Evolutionary conservation across 2,888 invertebrate species (phyloP).

Genomic region (Melinaea marsaeus): DNA sequence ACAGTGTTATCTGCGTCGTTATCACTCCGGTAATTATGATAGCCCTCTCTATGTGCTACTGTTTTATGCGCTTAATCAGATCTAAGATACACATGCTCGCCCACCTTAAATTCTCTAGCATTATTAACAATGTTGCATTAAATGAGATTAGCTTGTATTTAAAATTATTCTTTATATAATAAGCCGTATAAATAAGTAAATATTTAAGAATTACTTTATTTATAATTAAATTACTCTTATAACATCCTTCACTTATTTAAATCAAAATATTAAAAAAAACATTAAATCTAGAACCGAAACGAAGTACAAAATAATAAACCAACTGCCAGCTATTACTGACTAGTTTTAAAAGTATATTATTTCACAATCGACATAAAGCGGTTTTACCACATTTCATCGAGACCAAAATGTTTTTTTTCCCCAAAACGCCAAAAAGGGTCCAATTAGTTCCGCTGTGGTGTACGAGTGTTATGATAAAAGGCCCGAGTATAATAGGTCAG

Average conservation of each 20-base stretch:
- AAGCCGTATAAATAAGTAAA: too few relatives aligned
- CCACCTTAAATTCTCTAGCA: constrained; percentile 29
- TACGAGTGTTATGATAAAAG: constrained; percentile 42
- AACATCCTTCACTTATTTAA: too few relatives aligned
- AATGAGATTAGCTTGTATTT: constrained; percentile 7
- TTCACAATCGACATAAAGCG: constrained; percentile 48
- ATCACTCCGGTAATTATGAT: constrained; percentile 35
- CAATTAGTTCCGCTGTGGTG: constrained; percentile 67
- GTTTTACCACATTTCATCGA: constrained; percentile 51
- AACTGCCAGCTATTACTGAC: constrained; percentile 29
- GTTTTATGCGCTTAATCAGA: constrained; percentile 32
- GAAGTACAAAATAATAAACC: constrained; percentile 10
- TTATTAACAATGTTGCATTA: constrained; percentile 13
- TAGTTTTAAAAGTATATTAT: constrained; percentile 46
- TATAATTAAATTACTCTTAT: too few relatives aligned
- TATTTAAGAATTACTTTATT: too few relatives aligned
- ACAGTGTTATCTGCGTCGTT: constrained; percentile 35
- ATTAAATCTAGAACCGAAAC: not conserved
- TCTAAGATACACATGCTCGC: constrained; percentile 31
- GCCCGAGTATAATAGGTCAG: constrained; percentile 18
- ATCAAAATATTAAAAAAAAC: too few relatives aligned
- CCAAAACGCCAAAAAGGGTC: constrained; percentile 58
- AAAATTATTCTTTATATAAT: not conserved
- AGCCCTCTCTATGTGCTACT: constrained; percentile 35
- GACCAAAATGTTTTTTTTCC: constrained; percentile 51